Percentiles rank a stretch among this genome's conserved stretches.
Evolutionary conservation across 2,113 vertebrate genomes (phyloP).

Genomic region (Cromileptes altivelis): DNA sequence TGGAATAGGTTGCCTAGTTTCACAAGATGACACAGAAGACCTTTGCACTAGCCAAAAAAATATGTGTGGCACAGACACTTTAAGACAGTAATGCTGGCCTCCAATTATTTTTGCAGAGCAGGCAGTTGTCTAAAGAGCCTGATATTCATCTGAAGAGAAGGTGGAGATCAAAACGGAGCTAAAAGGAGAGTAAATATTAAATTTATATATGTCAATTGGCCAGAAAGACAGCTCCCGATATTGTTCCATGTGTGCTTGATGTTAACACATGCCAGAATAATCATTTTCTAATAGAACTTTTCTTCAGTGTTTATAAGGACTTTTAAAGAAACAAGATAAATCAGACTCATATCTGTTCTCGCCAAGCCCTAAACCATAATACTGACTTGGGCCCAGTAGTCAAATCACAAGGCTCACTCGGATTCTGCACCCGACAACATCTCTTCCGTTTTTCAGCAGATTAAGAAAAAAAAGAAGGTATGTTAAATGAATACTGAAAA

Average conservation of each 20-base stretch:
- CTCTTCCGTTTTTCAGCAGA: no score
- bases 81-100: no score
- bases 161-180: constrained; percentile 7
- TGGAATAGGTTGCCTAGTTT: no score
- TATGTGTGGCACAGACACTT: no score
- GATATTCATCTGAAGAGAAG: neutral
- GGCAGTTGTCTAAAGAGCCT: neutral
- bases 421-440: no score
- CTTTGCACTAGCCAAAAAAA: no score
- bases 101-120: no score
- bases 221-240: neutral
- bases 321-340: neutral
- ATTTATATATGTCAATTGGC: neutral
- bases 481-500: no score
- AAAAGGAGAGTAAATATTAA: neutral
- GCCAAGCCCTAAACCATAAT: neutral
- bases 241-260: neutral
- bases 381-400: neutral
- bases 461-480: no score
- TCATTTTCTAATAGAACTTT: neutral
- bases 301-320: neutral
- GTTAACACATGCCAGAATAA: neutral
- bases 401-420: neutral
- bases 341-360: neutral
- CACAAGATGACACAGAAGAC: no score